Evolutionary conservation across 2,888 invertebrate species (phyloP).

Genomic region (Mythimna lalbum): DNA sequence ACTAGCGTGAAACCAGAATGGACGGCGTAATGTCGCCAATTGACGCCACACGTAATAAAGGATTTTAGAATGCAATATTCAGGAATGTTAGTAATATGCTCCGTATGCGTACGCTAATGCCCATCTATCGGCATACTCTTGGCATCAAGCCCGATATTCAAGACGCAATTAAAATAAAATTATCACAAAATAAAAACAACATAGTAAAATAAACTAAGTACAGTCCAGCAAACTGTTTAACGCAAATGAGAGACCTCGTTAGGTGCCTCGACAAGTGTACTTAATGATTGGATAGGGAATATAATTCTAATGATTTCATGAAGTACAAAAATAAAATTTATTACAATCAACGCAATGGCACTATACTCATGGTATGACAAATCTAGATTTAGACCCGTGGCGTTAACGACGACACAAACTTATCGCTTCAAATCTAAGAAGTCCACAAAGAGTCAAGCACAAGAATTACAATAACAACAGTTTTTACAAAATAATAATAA

Average conservation of each 20-base stretch:
- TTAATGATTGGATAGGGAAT: slow-evolving; percentile 59
- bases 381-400: slow-evolving; percentile 31
- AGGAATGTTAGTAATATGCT: slow-evolving; percentile 53
- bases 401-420: slow-evolving; percentile 12
- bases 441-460: slow-evolving; percentile 40
- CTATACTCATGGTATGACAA: slow-evolving; percentile 56
- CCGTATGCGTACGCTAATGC: slow-evolving; percentile 27
- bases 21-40: slow-evolving; percentile 23
- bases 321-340: slow-evolving; percentile 75
- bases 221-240: slow-evolving; percentile 54
- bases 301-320: slow-evolving; percentile 67
- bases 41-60: slow-evolving; percentile 19
- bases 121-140: neutral
- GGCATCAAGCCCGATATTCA: slow-evolving; percentile 18
- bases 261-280: slow-evolving; percentile 42
- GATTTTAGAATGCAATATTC: slow-evolving; percentile 26
- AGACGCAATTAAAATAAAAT: slow-evolving; percentile 30
- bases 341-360: slow-evolving; percentile 74
- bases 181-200: slow-evolving; percentile 44
- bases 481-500: slow-evolving; percentile 50
- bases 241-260: slow-evolving; percentile 33
- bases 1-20: slow-evolving; percentile 21
- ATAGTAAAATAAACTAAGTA: slow-evolving; percentile 53
- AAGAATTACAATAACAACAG: slow-evolving; percentile 42
- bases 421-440: slow-evolving; percentile 17